Percentiles rank a stretch among this genome's conserved stretches.
phyloP scores from a whole-genome alignment of 92 coral and sea anemone species.

The Parazoanthus atlanticus region DNA sequence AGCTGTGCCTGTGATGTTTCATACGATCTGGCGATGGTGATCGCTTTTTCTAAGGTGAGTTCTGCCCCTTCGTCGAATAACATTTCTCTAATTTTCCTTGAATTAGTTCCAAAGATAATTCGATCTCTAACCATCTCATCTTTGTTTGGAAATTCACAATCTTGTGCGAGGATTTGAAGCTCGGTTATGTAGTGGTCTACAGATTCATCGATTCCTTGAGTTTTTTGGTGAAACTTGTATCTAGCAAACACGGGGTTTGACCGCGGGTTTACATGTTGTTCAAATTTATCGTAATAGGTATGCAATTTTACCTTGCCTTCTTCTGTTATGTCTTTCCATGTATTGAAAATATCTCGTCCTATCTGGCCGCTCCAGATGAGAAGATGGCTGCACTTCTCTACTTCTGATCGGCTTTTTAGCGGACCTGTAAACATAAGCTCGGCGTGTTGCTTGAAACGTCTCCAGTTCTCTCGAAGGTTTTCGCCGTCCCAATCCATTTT shows the following conservation, averaged over 20 bases:
- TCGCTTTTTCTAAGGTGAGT: constrained; percentile 67
- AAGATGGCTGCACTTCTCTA: constrained; percentile 56
- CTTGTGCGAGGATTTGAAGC: constrained; percentile 53
- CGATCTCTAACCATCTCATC: constrained; percentile 63
- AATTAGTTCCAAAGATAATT: constrained; percentile 60
- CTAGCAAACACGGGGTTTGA: constrained; percentile 67
- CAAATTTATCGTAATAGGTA: constrained; percentile 60
- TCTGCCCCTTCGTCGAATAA: constrained; percentile 58
- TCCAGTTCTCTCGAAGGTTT: constrained; percentile 53
- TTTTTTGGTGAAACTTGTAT: constrained; percentile 60
- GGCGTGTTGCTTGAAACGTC: constrained; percentile 60
- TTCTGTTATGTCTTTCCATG: constrained; percentile 55
- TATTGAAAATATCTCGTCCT: constrained; percentile 61
- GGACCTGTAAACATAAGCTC: constrained; percentile 63
- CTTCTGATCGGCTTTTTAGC: constrained; percentile 44
- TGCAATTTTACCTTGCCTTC: constrained; percentile 57
- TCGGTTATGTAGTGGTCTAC: constrained; percentile 64
- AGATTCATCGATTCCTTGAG: constrained; percentile 34
- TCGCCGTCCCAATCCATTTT: constrained; percentile 62
- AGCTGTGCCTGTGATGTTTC: constrained; percentile 59
- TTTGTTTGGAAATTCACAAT: constrained; percentile 59
- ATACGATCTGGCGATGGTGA: constrained; percentile 56
- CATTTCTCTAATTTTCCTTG: constrained; percentile 62
- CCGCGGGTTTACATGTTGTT: constrained; percentile 56
- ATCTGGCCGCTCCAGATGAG: constrained; percentile 61